phyloP scores from a whole-genome alignment of 2,797 vertebrate species.

The Myotis planiceps region DNA sequence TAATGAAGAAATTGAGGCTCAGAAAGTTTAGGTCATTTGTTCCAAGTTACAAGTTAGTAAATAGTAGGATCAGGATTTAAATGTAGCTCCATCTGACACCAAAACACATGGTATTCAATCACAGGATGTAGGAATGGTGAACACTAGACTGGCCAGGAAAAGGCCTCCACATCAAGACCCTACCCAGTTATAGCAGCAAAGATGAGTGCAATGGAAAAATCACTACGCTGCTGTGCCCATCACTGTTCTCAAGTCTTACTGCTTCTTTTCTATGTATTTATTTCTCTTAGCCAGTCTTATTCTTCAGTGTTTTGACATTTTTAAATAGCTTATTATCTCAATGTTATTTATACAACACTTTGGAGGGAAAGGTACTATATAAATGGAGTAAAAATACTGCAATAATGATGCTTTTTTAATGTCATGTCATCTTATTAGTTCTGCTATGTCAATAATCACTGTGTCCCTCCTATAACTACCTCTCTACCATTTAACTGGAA shows the following conservation, averaged over 20 bases:
- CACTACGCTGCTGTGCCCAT: neutral
- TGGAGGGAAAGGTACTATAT: slow-evolving; percentile 30
- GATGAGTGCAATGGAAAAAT: neutral
- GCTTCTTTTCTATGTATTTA: slow-evolving; percentile 32
- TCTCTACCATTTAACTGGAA: neutral
- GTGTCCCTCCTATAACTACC: neutral
- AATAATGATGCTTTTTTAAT: neutral
- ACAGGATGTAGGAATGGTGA: neutral
- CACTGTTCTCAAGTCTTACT: neutral
- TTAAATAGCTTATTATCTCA: slow-evolving; percentile 53
- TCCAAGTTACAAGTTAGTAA: neutral
- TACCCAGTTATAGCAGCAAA: neutral
- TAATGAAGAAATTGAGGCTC: neutral
- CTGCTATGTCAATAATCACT: slow-evolving; percentile 5
- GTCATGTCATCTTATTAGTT: neutral
- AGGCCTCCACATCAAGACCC: neutral
- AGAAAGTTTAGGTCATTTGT: neutral
- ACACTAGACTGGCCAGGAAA: neutral
- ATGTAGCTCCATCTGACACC: neutral
- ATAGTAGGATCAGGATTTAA: neutral
- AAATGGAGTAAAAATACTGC: slow-evolving; percentile 47
- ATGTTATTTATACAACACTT: slow-evolving; percentile 38
- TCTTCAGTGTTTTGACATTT: slow-evolving; percentile 54
- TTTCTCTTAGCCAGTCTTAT: slow-evolving; percentile 13
- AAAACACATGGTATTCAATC: neutral